A percentile compares a stretch with the other conserved stretches of the same genome.
Evolutionary conservation across 2,113 vertebrate species (phyloP).

Genomic region (Menidia beryllina): DNA sequence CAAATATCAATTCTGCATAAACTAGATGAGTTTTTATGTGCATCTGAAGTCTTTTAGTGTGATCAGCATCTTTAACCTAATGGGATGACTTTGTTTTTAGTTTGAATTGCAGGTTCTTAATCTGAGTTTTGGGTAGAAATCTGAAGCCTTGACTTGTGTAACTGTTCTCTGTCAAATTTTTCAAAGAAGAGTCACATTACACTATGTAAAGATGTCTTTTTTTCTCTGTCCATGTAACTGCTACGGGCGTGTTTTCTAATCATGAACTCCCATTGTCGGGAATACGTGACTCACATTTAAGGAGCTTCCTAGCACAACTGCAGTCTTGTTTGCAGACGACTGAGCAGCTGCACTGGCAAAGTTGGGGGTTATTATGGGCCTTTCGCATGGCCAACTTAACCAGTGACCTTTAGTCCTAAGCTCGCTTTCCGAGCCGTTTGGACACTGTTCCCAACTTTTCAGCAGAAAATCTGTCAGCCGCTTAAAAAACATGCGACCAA

Average conservation of each 20-base stretch:
- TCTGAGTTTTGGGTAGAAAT: neutral
- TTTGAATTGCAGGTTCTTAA: neutral
- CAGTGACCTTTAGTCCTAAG: slow-evolving; percentile 17
- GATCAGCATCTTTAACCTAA: slow-evolving; percentile 25
- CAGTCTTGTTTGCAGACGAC: slow-evolving; percentile 29
- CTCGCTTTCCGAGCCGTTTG: neutral
- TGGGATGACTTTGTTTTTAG: slow-evolving; percentile 22
- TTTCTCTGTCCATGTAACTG: neutral
- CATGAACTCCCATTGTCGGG: slow-evolving; percentile 7
- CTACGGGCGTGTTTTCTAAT: neutral
- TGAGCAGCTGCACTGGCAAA: slow-evolving; percentile 28
- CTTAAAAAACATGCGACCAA: neutral
- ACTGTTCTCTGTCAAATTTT: no score
- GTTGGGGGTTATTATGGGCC: slow-evolving; percentile 12
- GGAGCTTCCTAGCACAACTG: neutral
- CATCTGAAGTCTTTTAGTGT: neutral
- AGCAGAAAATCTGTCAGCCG: neutral
- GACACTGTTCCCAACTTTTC: neutral
- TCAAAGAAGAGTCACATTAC: no score
- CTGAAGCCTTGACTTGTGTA: neutral
- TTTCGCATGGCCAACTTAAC: slow-evolving; percentile 26
- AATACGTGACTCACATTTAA: neutral
- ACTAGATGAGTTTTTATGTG: neutral
- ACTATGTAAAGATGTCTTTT: no score
- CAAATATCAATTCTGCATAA: neutral